phyloP scores from a whole-genome alignment of 2,113 vertebrate genomes.

The Dicrurus megarhynchus region DNA sequence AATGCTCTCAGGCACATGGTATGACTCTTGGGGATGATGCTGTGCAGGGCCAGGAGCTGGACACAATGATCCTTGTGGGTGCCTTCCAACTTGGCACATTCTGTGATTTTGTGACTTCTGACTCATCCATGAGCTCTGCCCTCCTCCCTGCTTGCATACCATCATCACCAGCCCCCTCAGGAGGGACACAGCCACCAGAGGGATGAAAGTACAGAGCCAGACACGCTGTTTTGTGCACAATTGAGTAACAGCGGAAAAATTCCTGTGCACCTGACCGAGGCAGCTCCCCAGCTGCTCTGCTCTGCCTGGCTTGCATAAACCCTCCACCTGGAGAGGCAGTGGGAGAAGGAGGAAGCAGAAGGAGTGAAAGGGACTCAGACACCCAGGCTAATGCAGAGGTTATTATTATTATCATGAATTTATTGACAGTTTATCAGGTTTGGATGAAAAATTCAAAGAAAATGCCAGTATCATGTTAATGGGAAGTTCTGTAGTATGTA shows the following conservation, averaged over 20 bases:
- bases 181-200: background rate
- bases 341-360: background rate
- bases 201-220: background rate
- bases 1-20: background rate
- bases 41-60: background rate
- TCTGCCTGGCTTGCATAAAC: background rate
- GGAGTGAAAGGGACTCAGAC: background rate
- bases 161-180: background rate
- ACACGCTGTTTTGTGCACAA: fast-evolving
- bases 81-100: background rate
- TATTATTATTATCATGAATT: background rate
- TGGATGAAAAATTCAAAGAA: conserved; percentile 12
- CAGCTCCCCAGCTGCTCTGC: background rate
- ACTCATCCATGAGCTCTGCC: background rate
- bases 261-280: background rate
- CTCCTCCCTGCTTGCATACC: background rate
- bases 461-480: background rate
- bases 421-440: conserved; percentile 36
- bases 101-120: background rate
- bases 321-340: background rate
- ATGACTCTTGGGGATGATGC: background rate
- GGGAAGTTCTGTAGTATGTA: background rate
- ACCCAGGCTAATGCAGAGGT: background rate
- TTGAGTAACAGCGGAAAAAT: background rate
- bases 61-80: background rate